phyloP scores from a whole-genome alignment of 2,113 vertebrate species.

The Casuarius casuarius region DNA sequence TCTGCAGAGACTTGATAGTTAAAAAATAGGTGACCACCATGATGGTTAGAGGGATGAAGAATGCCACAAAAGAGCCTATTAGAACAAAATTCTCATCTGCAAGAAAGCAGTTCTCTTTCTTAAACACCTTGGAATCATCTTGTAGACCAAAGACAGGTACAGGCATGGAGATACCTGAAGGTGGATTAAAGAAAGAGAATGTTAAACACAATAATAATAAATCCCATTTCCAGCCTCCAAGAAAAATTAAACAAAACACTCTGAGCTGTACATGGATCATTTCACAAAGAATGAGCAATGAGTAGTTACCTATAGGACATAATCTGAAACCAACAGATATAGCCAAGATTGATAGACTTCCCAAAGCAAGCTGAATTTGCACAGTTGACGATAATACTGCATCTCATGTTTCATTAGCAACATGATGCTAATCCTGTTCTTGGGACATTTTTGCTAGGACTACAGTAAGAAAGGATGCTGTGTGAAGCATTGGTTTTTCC shows the following conservation, averaged over 20 bases:
- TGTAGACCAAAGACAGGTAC: slow-evolving; percentile 91
- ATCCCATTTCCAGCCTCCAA: neutral
- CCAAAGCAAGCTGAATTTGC: neutral
- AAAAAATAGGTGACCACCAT: slow-evolving; percentile 97
- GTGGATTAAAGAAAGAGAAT: neutral
- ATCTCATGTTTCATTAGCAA: neutral
- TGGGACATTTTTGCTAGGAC: neutral
- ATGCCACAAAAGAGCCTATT: slow-evolving; percentile 93
- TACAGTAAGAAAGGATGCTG: neutral
- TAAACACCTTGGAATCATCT: slow-evolving; percentile 92
- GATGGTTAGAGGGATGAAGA: slow-evolving; percentile 94
- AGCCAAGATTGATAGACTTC: neutral
- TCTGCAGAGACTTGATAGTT: slow-evolving; percentile 91
- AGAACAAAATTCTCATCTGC: slow-evolving; percentile 91
- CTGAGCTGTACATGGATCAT: neutral
- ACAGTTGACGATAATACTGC: neutral
- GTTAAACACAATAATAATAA: neutral
- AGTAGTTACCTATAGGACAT: neutral
- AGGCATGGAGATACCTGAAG: slow-evolving; percentile 92
- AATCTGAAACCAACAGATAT: neutral
- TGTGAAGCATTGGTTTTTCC: neutral
- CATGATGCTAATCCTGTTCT: neutral
- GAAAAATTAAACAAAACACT: neutral
- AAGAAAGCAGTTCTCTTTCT: slow-evolving; percentile 87
- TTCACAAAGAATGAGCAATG: neutral